Evolutionary conservation across 2,888 invertebrate species (phyloP), one percentile per base, ranked within the genome.

Genomic region (Myopa testacea): DNA sequence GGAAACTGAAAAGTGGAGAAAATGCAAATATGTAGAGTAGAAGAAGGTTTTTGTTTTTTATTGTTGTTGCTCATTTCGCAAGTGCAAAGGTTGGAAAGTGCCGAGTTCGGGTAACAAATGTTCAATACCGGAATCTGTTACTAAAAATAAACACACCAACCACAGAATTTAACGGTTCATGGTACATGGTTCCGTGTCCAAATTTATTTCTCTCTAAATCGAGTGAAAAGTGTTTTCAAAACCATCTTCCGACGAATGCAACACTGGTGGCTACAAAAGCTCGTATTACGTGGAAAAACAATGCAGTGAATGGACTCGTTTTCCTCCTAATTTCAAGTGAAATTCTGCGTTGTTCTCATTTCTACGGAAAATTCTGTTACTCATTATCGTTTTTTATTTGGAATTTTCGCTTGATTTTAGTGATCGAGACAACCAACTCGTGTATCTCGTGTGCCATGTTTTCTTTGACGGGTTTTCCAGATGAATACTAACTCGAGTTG

Each of bases 321-420:
- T 14, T 55, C 16, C 55, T 14, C 16, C 14, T 55, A 55, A 55
- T 55, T 55, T 55, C n/a, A 55, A 55, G n/a, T n/a, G 7, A 40
- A 26, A 37, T 55, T 55, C 73, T 69, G 73, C 76, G 70, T 76
- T 65, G 62, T 34, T 65, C 50, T 45, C 73, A 50, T 63, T 74
- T 72, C 58, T 78, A 77, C 81, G 84, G 85, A 85, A 85, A 85
- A 85, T 84, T 84, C 85, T 84, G 85, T 85, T 86, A 86, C 85
- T 85, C 86, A 86, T 63, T 69, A 45, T 26, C 12, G 8, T 50
- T 69, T 5, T 52, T 19, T 40, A 14, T 40, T 45, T 40, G 4
- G 4, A 45, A 3, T 40, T 68, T 68, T 3, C 3, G 37, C 34
- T 65, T 55, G 5, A 16, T 4, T 55, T 65, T 65, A 65, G n/a